A percentile compares a stretch with the other conserved stretches of the same genome.
Evolutionary conservation across 2,888 invertebrate species (phyloP).

Genomic region (Xestia ashworthii): DNA sequence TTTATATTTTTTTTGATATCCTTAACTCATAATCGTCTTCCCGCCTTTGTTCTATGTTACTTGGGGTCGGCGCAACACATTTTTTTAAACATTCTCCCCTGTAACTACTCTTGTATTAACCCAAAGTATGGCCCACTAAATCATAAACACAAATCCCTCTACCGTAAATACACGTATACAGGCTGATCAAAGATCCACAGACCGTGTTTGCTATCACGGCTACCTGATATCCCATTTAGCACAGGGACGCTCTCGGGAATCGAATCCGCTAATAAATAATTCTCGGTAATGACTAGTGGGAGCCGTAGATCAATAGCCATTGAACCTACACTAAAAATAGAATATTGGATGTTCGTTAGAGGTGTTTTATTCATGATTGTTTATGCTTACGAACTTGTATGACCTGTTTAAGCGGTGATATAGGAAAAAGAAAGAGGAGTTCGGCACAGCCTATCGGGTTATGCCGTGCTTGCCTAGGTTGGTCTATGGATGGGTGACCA

Average conservation of each 20-base stretch:
- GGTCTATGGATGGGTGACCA: too few relatives aligned
- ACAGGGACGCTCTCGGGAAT: constrained; percentile 60
- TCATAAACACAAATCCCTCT: constrained; percentile 15
- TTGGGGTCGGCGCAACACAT: too few relatives aligned
- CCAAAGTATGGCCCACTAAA: constrained; percentile 7
- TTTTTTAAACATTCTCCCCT: too few relatives aligned
- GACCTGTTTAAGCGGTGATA: not conserved
- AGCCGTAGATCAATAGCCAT: constrained; percentile 55
- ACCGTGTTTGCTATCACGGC: constrained; percentile 53
- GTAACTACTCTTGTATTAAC: not conserved
- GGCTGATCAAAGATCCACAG: constrained; percentile 45
- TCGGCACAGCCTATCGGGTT: too few relatives aligned
- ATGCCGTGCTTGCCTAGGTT: too few relatives aligned
- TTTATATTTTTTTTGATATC: too few relatives aligned
- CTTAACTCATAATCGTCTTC: too few relatives aligned
- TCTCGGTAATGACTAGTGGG: constrained; percentile 62
- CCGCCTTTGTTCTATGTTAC: too few relatives aligned
- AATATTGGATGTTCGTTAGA: constrained; percentile 31
- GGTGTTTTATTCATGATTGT: constrained; percentile 43
- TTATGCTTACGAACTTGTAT: constrained; percentile 11
- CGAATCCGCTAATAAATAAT: constrained; percentile 66
- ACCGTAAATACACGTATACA: constrained; percentile 25
- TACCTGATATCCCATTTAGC: constrained; percentile 63
- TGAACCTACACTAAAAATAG: constrained; percentile 56
- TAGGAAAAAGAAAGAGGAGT: not conserved